These are phyloP conservation scores for Lonchura striata DNA, from an alignment of 2,113 vertebrate species.

Conservation along the genomic window DNA sequence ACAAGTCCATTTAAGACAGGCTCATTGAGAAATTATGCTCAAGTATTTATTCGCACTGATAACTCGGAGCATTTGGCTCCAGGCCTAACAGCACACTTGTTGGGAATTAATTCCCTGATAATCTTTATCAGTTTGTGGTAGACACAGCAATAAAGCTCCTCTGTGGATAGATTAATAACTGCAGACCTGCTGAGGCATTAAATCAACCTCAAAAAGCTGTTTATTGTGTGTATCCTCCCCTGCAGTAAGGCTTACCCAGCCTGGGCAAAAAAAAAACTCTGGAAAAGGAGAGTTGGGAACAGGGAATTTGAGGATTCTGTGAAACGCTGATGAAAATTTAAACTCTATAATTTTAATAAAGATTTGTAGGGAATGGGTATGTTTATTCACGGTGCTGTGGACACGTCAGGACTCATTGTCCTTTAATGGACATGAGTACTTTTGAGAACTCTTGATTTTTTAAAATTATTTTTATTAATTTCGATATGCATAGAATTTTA, in stretches of 20 bases:
- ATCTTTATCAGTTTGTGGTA: slow-evolving; percentile 33
- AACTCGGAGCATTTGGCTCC: slow-evolving; percentile 11
- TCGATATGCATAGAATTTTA: too few relatives aligned
- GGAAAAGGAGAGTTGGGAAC: neutral
- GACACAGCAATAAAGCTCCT: slow-evolving; percentile 19
- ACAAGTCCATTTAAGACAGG: neutral
- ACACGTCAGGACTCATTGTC: too few relatives aligned
- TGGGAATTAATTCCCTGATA: slow-evolving; percentile 50
- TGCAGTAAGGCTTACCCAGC: neutral
- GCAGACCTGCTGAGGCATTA: neutral
- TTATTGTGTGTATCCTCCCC: neutral
- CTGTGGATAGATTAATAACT: neutral
- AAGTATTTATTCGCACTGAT: slow-evolving; percentile 40
- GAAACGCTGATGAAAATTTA: too few relatives aligned
- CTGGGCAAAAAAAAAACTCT: neutral
- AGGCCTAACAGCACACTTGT: neutral
- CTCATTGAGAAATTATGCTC: slow-evolving; percentile 18
- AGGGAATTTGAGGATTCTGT: neutral
- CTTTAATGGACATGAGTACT: too few relatives aligned
- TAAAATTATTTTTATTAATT: too few relatives aligned
- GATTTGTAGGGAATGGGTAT: too few relatives aligned
- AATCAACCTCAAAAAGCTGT: slow-evolving; percentile 3
- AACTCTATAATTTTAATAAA: too few relatives aligned
- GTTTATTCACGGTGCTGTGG: too few relatives aligned
- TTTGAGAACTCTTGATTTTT: too few relatives aligned